Evolutionary conservation across 2,113 vertebrate genomes (phyloP), one percentile per base, ranked within the genome.

Genomic region (Fulmarus glacialis): DNA sequence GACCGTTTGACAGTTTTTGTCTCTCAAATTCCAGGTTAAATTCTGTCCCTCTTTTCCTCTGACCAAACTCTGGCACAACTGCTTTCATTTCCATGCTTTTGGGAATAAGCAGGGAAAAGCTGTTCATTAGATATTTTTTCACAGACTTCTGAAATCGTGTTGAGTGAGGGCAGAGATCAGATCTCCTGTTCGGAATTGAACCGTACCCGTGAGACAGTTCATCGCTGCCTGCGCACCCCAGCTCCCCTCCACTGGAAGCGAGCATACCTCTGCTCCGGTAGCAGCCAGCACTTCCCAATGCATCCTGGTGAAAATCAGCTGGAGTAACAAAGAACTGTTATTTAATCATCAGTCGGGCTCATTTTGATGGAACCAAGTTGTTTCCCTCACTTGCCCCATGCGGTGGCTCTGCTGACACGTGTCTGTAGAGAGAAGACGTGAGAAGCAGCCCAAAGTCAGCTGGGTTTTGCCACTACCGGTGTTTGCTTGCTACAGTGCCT

Each of bases 141-240:
- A 56, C 38, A 90, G 67, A 34, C n/a, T 81, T 78, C 45, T 45
- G 89, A 89, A 85, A 53, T 82, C 1, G 0, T 38, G n/a, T 29
- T 70, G n/a, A 27, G 18, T 15, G 40, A 45, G 24, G 6, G 7
- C 36, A 81, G 63, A 47, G 34, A 56, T 68, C 50, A 75, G 34
- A 45, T 80, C 63, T 86, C 29, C 16, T 34, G 52, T 27, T 68
- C 14, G 34, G 32, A 50, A 52, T 1, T 56, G 42, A 85, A 16
- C 71, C 32, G n/a, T 50, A 23, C 19, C 8, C 1, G 2, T 42
- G 40, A 42, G 47, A 59, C 8, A 0, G 1, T 42, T 63, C 50
- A 11, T 19, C 4, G 1, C 55, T 84, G 38, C 82, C 27, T 42
- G 24, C 15, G 3, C 9, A 40, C 34, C 34, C 36, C 55, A 36